Base-by-base conservation (phyloP, 2,888 invertebrate genomes). In the Tricholauxania praeusta region DNA sequence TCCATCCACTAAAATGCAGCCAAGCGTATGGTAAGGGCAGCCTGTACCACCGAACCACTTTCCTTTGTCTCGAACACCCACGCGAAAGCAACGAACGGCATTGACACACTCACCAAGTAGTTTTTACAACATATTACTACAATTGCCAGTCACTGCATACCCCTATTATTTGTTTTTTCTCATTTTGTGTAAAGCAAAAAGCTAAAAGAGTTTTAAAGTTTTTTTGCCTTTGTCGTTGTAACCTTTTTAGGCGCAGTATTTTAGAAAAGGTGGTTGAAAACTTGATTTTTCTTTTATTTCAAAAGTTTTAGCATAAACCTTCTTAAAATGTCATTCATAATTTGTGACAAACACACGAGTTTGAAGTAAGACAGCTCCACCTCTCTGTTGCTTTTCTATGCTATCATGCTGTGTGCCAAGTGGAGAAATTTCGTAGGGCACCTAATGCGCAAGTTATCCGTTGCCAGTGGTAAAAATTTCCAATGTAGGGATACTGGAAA, bases 391-490 rank as follows among this genome's bases (percentile, higher is more conserved):
- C 12, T 1, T n/a, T 7, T 28, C 60, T 39, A 39, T 39, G 12
- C 39, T 32, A 19, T 28, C 60, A 17, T 70, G 71, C 72, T 72
- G 15, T 49, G 19, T 15, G 62, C n/a, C 39, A 19, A 53, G 14
- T 49, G 71, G 71, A 49, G 74, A 71, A 70, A 59, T 70, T 39
- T 4, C 1, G 39, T 39, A 10, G 53, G n/a, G 17, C 17, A 12
- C 49, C 49, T 51, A 74, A 19, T 74, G 74, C 74, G 74, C 74
- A 74, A 57, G 74, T 67, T 71, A 71, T 74, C 71, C 74, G 71
- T 53, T 14, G 48, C 22, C 55, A 39, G 28, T 28, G 28, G 28
- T 3, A 28, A 0, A 28, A 4, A 28, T 28, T 28, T 28, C 28
- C 28, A 28, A 28, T 28, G 28, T 28, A 28, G 28, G 28, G 28